Conservation (phyloP, 2,797 vertebrate genomes). For the Pogoniulus pusillus region DNA sequence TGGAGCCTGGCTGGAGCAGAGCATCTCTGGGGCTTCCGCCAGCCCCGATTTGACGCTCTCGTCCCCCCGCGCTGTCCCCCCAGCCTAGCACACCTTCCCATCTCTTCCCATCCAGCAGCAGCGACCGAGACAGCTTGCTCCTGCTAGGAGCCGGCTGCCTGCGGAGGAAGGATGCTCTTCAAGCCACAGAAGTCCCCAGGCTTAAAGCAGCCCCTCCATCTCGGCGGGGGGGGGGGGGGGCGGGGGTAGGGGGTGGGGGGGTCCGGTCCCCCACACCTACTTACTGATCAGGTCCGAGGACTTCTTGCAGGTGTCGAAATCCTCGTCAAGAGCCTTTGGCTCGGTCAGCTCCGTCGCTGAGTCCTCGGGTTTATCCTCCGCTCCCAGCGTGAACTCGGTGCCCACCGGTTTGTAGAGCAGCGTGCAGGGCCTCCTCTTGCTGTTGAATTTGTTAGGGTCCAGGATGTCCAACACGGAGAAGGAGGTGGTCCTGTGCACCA, state of each 20-base stretch:
- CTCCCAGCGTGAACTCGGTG: constrained; percentile 35
- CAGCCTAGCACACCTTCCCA: rapidly evolving
- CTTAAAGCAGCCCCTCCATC: background rate
- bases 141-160: background rate
- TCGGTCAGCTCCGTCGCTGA: constrained; percentile 62
- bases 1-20: background rate
- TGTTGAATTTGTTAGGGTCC: constrained; percentile 99
- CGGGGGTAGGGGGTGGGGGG: no score
- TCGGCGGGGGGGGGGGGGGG: background rate
- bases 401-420: constrained; percentile 70
- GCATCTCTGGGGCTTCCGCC: background rate
- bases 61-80: background rate
- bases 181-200: background rate
- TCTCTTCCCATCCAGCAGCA: background rate
- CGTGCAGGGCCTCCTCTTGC: constrained; percentile 76
- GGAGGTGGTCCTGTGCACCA: constrained; percentile 90
- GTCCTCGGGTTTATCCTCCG: constrained; percentile 66
- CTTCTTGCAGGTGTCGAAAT: constrained; percentile 79
- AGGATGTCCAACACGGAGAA: constrained; percentile 98
- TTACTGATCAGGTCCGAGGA: constrained; percentile 76
- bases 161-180: background rate
- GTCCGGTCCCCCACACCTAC: constrained; percentile 44
- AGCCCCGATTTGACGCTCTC: background rate
- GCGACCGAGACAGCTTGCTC: background rate
- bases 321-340: constrained; percentile 76